phyloP scores from a whole-genome alignment of 2,888 invertebrate species.

The Xestia c-nigrum region DNA sequence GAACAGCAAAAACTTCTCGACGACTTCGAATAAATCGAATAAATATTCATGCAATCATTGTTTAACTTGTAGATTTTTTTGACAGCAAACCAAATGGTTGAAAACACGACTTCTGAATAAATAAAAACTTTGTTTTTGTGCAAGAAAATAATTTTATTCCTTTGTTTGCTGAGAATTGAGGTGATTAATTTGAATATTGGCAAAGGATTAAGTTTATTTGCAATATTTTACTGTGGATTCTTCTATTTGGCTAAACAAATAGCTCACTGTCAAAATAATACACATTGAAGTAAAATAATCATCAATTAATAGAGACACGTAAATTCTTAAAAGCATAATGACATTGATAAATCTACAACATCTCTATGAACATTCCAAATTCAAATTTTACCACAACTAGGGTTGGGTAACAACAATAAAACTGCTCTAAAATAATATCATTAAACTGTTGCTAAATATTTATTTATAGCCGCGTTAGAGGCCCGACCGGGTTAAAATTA shows the following conservation, averaged over 20 bases:
- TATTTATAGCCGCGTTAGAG: constrained; percentile 36
- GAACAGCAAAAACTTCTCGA: constrained; percentile 31
- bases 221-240: background rate
- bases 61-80: constrained; percentile 34
- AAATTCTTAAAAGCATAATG: constrained; percentile 28
- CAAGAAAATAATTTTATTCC: constrained; percentile 40
- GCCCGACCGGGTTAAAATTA: constrained; percentile 36
- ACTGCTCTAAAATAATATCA: constrained; percentile 31
- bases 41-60: constrained; percentile 50
- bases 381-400: constrained; percentile 17
- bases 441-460: constrained; percentile 46
- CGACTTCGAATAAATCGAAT: constrained; percentile 37
- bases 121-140: constrained; percentile 47
- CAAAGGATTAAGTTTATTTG: constrained; percentile 13
- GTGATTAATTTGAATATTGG: constrained; percentile 38
- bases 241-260: background rate
- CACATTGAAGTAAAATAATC: constrained; percentile 5
- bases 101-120: constrained; percentile 40
- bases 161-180: constrained; percentile 41
- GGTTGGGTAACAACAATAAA: constrained; percentile 36
- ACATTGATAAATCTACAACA: constrained; percentile 39
- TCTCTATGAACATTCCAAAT: constrained; percentile 26
- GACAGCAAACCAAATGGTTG: constrained; percentile 29
- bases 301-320: constrained; percentile 17
- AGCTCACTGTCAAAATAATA: constrained; percentile 23